Evolutionary conservation across 2,113 vertebrate species (phyloP).

Genomic region (Onychorhynchus coronatus): DNA sequence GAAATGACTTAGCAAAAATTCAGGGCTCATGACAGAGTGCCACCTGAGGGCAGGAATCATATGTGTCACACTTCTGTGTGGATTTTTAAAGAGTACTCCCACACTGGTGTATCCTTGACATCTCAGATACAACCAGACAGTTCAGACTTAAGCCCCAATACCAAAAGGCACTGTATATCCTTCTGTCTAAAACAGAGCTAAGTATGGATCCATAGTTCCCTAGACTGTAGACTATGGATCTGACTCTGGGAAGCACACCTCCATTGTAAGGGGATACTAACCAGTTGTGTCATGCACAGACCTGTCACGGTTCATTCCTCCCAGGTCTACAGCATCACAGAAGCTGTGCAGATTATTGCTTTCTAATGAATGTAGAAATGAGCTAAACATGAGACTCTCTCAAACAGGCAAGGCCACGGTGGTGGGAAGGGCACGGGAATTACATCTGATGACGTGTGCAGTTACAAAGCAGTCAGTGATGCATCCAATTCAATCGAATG

Average conservation of each 20-base stretch:
- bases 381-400: not conserved
- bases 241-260: not conserved
- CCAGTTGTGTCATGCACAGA: rapidly evolving
- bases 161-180: not conserved
- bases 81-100: not conserved
- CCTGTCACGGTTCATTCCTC: not conserved
- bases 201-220: not conserved
- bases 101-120: not conserved
- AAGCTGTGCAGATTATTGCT: not conserved
- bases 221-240: not conserved
- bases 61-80: not conserved
- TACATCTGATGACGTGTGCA: not conserved
- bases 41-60: not conserved
- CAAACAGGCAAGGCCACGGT: not conserved
- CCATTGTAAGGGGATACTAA: not conserved
- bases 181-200: not conserved
- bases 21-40: not conserved
- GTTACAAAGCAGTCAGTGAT: not conserved
- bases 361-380: not conserved
- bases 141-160: not conserved
- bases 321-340: not conserved
- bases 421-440: not conserved
- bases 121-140: not conserved
- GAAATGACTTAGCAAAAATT: not conserved
- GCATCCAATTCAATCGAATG: not conserved